Conservation (phyloP, 2,113 vertebrate species). For the Pachycephala philippinensis region DNA sequence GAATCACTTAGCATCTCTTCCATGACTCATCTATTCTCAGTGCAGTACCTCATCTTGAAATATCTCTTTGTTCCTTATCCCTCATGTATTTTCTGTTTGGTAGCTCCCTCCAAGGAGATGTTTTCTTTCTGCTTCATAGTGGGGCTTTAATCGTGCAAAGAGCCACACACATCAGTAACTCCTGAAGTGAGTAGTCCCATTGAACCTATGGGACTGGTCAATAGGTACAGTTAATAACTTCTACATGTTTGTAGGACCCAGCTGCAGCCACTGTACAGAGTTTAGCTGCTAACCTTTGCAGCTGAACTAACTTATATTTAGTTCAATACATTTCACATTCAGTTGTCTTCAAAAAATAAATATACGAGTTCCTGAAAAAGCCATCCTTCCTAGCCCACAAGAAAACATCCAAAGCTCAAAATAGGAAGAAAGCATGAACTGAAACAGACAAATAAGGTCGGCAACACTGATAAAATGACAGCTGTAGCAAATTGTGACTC, state of each 20-base stretch:
- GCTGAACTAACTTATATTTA: background rate
- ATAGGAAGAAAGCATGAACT: background rate
- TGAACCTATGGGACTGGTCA: background rate
- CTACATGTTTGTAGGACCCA: background rate
- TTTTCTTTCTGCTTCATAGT: constrained; percentile 6
- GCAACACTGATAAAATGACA: constrained; percentile 41
- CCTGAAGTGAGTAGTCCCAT: background rate
- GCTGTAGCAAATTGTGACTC: constrained; percentile 52
- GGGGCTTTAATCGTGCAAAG: background rate
- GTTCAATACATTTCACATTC: background rate
- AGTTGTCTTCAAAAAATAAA: background rate
- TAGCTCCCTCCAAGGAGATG: background rate
- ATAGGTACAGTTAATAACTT: background rate
- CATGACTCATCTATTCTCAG: constrained; percentile 56
- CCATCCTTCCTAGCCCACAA: background rate
- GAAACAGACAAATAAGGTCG: background rate
- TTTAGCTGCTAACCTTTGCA: background rate
- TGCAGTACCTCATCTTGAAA: constrained; percentile 41
- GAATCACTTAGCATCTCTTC: constrained; percentile 56
- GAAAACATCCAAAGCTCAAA: background rate
- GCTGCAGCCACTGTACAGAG: background rate
- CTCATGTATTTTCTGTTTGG: background rate
- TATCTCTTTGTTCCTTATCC: constrained; percentile 30
- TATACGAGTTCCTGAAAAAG: background rate
- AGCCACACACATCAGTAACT: background rate